Base-by-base conservation (phyloP, 2,888 invertebrate species). In the Zhuqinia jingwanae region DNA sequence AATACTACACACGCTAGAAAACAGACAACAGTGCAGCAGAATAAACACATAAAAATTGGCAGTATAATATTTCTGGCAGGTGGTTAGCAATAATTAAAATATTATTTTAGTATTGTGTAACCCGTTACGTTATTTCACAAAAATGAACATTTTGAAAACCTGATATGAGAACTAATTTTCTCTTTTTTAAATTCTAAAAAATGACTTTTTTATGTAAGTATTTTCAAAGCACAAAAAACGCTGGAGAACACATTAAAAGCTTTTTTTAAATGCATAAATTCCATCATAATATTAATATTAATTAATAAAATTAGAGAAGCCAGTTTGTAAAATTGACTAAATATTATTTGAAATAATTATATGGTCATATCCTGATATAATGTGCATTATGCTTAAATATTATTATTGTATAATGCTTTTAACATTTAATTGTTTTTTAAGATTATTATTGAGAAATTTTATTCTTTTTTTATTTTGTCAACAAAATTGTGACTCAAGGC, bases 401-500 rank as follows among this genome's bases (percentile, higher is more conserved):
- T n/a, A n/a, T n/a, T 8, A 36, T 8, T 36, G 36, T 36, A 36
- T 8, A 36, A 36, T 8, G 36, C 36, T 36, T 8, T 36, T 36
- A 6, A 6, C 36, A 36, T 6, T 36, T 36, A 36, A 8, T 36
- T 36, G 8, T 36, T 22, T 36, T 3, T n/a, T 42, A 30, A 25
- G 58, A 17, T 45, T 22, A 13, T 45, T 42, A 47, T 82, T 75
- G 73, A 73, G 30, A 65, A 60, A 60, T 25, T 11, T 58, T 22
- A 2, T 25, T 58, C 25, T 25, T 30, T 73, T 73, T 77, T 84
- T 68, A 68, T 84, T 84, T 84, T 68, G 83, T 84, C 83, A 75
- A 65, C 63, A 60, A 65, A 65, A 76, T n/a, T 47, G 77, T 84
- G 83, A 84, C 83, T 84, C 42, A 84, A 84, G 83, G 83, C 83